Base-by-base conservation (phyloP, 2,888 invertebrate genomes). In the Lamellibrachia columna region DNA sequence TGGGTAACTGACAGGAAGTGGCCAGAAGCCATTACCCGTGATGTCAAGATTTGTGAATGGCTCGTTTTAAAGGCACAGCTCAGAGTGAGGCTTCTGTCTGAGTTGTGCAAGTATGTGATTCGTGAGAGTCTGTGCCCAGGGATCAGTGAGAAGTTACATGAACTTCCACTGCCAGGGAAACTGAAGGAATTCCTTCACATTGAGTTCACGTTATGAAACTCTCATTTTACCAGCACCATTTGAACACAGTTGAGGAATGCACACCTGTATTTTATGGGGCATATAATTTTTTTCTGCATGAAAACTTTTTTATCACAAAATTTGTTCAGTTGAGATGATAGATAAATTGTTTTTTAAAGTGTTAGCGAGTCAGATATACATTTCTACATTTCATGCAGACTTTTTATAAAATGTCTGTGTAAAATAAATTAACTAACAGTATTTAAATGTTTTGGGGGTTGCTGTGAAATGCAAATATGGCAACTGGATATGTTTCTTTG, bases 1-100 rank as follows among this genome's bases (percentile, higher is more conserved):
- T 93, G 93, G 93, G 91, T 92, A 52, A 53, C 55, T 2, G 60
- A 53, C n/a, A 58, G 58, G 55, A 91, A 91, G 40, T 93, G 93
- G 93, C 93, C 93, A 15, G 91, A 22, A 40, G 58, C 52, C 9
- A 90, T 93, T 22, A 52, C 52, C 7, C 53, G 22, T n/a, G 90
- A 92, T 55, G 52, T 28, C 40, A 55, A 90, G 11, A 90, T 93
- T 7, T 91, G 92, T 28, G 91, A 58, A 7, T 92, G 92, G 92
- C 93, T 93, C 53, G 22, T 40, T 8, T 91, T n/a, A 8, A 53
- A 75, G 53, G 58, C 92, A 55, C 90, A 90, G 52, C 53, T 53
- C n/a, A 60, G 90, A 22, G 55, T 92, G 40, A 52, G 40, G 52
- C 75, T 92, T 22, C 90, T 93, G 53, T 91, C 91, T 53, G 91